phyloP scores from a whole-genome alignment of 2,797 vertebrate genomes.

The Poeciliopsis turneri region DNA sequence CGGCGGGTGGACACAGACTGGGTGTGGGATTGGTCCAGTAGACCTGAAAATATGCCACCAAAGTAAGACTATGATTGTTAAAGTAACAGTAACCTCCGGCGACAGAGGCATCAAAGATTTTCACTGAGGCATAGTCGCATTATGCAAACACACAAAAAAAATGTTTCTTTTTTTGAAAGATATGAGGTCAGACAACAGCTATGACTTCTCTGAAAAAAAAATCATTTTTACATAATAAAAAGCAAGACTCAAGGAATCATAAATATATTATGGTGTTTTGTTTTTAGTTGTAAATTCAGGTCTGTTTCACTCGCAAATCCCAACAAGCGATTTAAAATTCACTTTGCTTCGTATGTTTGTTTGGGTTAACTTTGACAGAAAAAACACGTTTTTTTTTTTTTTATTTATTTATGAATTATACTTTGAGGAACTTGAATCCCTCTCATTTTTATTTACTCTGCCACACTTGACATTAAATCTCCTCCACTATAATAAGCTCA shows the following conservation, averaged over 20 bases:
- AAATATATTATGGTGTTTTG: not conserved
- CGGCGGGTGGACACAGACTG: constrained; percentile 73
- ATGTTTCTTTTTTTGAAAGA: not conserved
- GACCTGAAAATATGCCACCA: constrained; percentile 81
- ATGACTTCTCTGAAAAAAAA: not conserved
- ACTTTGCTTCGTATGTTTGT: not conserved
- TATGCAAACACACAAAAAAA: not conserved
- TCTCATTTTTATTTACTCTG: constrained; percentile 36
- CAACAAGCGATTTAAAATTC: not conserved
- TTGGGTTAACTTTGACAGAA: constrained; percentile 27
- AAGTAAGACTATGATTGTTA: constrained; percentile 70
- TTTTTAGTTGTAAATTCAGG: not conserved
- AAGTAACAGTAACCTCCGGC: not conserved
- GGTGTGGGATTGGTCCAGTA: constrained; percentile 84
- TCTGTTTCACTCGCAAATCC: not conserved
- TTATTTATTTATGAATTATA: constrained; percentile 32
- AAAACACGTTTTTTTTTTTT: constrained; percentile 3
- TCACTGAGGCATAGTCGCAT: not conserved
- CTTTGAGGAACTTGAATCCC: constrained; percentile 43
- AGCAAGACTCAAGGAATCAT: not conserved
- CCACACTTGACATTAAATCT: constrained; percentile 44
- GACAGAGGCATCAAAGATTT: not conserved
- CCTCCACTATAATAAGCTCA: constrained; percentile 32
- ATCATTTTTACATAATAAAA: not conserved
- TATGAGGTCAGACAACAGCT: not conserved